Percentiles rank a stretch among this genome's conserved stretches.
These are phyloP conservation scores for Galendromus occidentalis DNA, from an alignment of 1,140 invertebrate genomes.

Conservation along the genomic window DNA sequence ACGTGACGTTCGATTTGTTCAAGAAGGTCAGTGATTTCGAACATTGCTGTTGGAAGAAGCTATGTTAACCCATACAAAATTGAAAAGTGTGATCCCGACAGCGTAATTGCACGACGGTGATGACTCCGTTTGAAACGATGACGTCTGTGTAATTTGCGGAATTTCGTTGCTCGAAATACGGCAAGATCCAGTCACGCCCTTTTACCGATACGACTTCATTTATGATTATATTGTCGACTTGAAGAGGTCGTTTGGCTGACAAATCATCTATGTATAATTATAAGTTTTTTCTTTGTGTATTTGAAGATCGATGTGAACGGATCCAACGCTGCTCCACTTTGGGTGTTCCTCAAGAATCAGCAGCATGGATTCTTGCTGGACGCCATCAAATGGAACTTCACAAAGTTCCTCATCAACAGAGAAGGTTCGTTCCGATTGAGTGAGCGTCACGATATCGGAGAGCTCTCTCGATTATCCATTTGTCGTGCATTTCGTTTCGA, in stretches of 20 bases:
- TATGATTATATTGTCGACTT: too few species aligned
- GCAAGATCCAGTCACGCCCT: background rate
- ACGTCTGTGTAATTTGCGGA: too few species aligned
- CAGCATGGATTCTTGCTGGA: slow-evolving; percentile 30
- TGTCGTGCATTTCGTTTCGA: background rate
- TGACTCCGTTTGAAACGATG: too few species aligned
- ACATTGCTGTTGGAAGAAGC: too few species aligned
- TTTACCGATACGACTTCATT: background rate
- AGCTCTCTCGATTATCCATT: background rate
- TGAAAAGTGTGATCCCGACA: too few species aligned
- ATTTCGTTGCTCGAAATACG: too few species aligned
- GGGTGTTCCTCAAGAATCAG: slow-evolving; percentile 62
- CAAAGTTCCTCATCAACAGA: slow-evolving; percentile 77
- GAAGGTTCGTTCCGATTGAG: slow-evolving; percentile 35
- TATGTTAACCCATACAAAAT: too few species aligned
- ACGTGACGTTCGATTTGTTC: slow-evolving; percentile 17
- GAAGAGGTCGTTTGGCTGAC: too few species aligned
- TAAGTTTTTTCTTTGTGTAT: background rate
- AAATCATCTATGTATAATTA: too few species aligned
- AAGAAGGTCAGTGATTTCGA: slow-evolving; percentile 13
- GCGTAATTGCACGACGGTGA: too few species aligned
- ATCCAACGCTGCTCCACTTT: slow-evolving; percentile 57
- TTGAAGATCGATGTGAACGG: slow-evolving; percentile 63
- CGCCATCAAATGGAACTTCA: slow-evolving; percentile 89
- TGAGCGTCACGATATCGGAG: background rate